phyloP scores from a whole-genome alignment of 1,140 invertebrate genomes.

The Drosophila baimaii region DNA sequence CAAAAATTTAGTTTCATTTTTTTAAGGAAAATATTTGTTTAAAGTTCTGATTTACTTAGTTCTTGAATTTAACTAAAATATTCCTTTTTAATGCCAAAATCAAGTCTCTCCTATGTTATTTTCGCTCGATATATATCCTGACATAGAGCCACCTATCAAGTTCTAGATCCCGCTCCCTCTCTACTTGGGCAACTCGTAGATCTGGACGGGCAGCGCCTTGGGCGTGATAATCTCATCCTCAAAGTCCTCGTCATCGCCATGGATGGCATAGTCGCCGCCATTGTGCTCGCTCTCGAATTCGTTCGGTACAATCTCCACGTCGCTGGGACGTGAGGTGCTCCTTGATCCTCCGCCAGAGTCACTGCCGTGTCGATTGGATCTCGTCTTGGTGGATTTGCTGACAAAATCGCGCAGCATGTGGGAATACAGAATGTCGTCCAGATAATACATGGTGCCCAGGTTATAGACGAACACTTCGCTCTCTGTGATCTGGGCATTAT shows the following conservation, averaged over 20 bases:
- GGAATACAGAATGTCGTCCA: conserved; percentile 86
- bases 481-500: conserved; percentile 86
- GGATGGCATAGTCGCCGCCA: conserved; percentile 77
- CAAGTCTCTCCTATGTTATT: conserved; percentile 24
- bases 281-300: conserved; percentile 80
- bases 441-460: conserved; percentile 87
- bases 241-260: conserved; percentile 81
- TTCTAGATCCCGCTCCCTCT: not conserved
- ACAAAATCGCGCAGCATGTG: conserved; percentile 81
- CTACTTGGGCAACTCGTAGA: conserved; percentile 83
- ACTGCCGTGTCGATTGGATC: conserved; percentile 66
- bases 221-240: conserved; percentile 84
- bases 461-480: conserved; percentile 87
- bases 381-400: conserved; percentile 68
- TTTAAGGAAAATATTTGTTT: not conserved
- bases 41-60: not conserved
- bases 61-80: not conserved
- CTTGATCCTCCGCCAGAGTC: conserved; percentile 62
- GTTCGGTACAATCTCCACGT: conserved; percentile 85
- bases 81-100: not conserved
- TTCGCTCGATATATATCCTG: conserved; percentile 22
- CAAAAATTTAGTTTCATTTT: not conserved
- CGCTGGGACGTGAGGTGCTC: conserved; percentile 65
- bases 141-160: conserved; percentile 19
- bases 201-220: conserved; percentile 82